Conservation (phyloP, 2,113 vertebrate species). For the Thymallus thymallus region DNA sequence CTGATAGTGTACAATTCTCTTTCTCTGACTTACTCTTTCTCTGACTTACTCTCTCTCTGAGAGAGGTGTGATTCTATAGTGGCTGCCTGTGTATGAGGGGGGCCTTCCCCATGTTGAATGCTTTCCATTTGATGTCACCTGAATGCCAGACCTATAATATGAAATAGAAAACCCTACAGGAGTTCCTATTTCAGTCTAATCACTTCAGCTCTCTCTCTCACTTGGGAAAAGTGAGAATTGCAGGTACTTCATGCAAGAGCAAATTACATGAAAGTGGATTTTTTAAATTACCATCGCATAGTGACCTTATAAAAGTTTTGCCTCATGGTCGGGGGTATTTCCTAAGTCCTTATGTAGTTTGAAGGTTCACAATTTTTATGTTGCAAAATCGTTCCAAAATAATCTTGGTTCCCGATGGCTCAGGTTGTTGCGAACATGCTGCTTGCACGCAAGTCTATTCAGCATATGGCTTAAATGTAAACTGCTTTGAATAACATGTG, state of each 20-base stretch:
- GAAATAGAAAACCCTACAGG: constrained; percentile 22
- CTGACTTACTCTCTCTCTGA: not conserved
- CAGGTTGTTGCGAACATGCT: no score
- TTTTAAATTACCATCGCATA: constrained; percentile 23
- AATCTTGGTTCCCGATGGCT: no score
- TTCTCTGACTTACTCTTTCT: not conserved
- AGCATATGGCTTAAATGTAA: no score
- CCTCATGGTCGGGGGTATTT: not conserved
- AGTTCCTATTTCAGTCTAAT: constrained; percentile 28
- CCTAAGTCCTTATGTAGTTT: not conserved
- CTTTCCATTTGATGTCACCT: constrained; percentile 11
- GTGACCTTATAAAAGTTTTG: constrained; percentile 36
- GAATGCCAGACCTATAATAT: not conserved
- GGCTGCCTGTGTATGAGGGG: no score
- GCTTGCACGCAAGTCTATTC: no score
- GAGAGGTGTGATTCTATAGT: not conserved
- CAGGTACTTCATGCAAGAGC: constrained; percentile 25
- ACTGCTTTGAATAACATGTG: no score
- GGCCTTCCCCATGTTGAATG: constrained; percentile 8
- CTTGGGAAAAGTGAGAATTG: constrained; percentile 13
- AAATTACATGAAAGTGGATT: constrained; percentile 12
- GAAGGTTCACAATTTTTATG: not conserved
- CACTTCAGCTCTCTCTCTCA: constrained; percentile 16
- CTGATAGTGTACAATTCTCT: not conserved
- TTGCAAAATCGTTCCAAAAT: not conserved